Percentiles rank a stretch among this genome's conserved stretches.
Conservation (phyloP, 2,113 vertebrate genomes). For the Piaya cayana region DNA sequence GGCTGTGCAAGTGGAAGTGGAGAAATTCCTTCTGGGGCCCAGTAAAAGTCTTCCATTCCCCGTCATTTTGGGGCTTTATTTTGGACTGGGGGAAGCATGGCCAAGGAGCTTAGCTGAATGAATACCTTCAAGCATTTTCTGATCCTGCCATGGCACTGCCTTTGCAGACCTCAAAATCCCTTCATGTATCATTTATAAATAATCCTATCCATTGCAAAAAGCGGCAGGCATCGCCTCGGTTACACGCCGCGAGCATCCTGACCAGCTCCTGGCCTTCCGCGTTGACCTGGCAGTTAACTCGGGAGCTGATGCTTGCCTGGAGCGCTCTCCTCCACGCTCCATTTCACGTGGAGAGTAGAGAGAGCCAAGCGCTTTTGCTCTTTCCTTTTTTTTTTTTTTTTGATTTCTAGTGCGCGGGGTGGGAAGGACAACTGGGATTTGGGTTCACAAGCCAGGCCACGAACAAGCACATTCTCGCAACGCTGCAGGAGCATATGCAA, state of each 20-base stretch:
- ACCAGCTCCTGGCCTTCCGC: background rate
- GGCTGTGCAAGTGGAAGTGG: background rate
- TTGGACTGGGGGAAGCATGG: background rate
- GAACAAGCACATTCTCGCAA: background rate
- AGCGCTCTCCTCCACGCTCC: background rate
- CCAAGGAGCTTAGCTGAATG: background rate
- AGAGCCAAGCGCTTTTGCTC: background rate
- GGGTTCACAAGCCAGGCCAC: background rate
- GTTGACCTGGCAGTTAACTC: slow-evolving; percentile 5
- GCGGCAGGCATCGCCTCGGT: background rate
- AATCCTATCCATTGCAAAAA: slow-evolving; percentile 8
- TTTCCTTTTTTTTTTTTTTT: background rate
- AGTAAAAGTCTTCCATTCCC: background rate
- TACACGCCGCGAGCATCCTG: background rate
- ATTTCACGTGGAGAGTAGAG: background rate
- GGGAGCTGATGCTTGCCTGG: background rate
- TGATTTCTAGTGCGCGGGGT: background rate
- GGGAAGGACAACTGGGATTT: background rate
- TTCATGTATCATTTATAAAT: slow-evolving; percentile 10
- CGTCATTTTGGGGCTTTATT: background rate
- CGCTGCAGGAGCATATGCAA: background rate
- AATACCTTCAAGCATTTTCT: background rate
- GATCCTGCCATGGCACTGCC: background rate
- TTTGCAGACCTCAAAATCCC: background rate
- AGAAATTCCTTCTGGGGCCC: background rate